Evolutionary conservation across 2,113 vertebrate genomes (phyloP), one percentile per base, ranked within the genome.

Genomic region (Callospermophilus lateralis): DNA sequence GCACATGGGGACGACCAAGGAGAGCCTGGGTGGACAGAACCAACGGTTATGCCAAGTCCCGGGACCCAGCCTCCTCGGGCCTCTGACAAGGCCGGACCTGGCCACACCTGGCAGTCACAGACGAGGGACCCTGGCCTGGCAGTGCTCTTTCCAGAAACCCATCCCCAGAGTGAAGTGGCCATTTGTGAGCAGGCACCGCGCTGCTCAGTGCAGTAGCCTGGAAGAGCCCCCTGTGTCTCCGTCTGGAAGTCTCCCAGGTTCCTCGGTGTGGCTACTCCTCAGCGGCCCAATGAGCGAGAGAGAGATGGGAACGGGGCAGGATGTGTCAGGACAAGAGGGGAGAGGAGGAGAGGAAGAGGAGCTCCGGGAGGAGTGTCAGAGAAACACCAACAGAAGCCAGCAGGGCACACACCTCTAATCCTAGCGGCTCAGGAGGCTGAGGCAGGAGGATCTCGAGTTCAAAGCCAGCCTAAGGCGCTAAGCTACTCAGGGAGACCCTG

Each of bases 81-180:
- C 6, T 0, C 12, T 2, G 3, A 53, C 7, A 0, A n/a, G 34
- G 53, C 19, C 7, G 20, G 53, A n/a, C 1, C 0, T 34, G 30
- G 53, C 3, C 22, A n/a, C 10, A 32, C 32, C 53, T 7, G 78
- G n/a, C 19, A 15, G 55, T 15, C 53, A 26, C 53, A 37, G 78
- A 32, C n/a, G 30, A 24, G 77, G 32, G 8, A 17, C 51, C 7
- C 26, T 6, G 3, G 13, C 51, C 48, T 15, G 51, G 78, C 77
- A n/a, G 7, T 6, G 9, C 51, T 22, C 0, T 24, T 13, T 26
- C 34, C 37, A 58, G 34, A 58, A 80, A 55, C 26, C 77, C 51
- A 55, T n/a, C 51, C 76, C 51, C 12, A 26, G 26, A 22, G n/a
- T 2, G 77, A 80, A n/a, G 1, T 2, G 55, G 77, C 77, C 20